A percentile compares a stretch with the other conserved stretches of the same genome.
Conservation (phyloP, 2,888 invertebrate species). For the Dexiosoma caninum region DNA sequence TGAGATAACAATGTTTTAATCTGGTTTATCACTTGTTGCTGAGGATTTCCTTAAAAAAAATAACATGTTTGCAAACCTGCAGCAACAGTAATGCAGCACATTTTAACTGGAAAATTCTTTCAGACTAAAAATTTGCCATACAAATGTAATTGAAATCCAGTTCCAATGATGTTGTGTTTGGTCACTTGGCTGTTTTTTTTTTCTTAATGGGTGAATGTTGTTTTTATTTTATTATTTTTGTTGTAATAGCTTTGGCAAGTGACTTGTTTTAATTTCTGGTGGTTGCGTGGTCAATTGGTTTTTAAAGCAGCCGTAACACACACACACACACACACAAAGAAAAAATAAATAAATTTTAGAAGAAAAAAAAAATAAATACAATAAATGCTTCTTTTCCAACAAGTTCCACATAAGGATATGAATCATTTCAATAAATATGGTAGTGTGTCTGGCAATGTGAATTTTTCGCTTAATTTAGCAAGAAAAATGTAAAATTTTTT, state of each 20-base stretch:
- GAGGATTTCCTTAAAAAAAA: slow-evolving; percentile 61
- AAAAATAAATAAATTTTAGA: not conserved
- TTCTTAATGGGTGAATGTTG: slow-evolving; percentile 55
- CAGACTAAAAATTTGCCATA: not conserved
- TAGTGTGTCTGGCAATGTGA: not conserved
- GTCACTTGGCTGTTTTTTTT: not conserved
- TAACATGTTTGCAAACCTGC: slow-evolving; percentile 23
- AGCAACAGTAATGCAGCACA: not conserved
- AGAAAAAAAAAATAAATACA: not conserved
- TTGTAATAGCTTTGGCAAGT: slow-evolving; percentile 31
- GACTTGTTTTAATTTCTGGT: slow-evolving; percentile 51
- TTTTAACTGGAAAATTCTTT: slow-evolving; percentile 58
- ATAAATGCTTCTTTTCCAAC: slow-evolving; percentile 13
- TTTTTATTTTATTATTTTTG: slow-evolving; percentile 27
- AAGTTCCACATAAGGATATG: slow-evolving; percentile 51
- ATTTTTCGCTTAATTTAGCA: slow-evolving; percentile 5
- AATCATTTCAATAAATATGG: slow-evolving; percentile 29
- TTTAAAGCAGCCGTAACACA: not conserved
- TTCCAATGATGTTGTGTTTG: slow-evolving; percentile 38
- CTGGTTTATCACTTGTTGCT: slow-evolving; percentile 47
- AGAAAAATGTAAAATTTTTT: slow-evolving; percentile 30
- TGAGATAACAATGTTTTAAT: slow-evolving; percentile 51
- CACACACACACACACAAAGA: too few species aligned
- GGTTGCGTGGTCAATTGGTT: slow-evolving; percentile 55
- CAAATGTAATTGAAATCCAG: slow-evolving; percentile 45